Evolutionary conservation across 2,888 invertebrate species (phyloP).

Genomic region (Zootermopsis nevadensis): DNA sequence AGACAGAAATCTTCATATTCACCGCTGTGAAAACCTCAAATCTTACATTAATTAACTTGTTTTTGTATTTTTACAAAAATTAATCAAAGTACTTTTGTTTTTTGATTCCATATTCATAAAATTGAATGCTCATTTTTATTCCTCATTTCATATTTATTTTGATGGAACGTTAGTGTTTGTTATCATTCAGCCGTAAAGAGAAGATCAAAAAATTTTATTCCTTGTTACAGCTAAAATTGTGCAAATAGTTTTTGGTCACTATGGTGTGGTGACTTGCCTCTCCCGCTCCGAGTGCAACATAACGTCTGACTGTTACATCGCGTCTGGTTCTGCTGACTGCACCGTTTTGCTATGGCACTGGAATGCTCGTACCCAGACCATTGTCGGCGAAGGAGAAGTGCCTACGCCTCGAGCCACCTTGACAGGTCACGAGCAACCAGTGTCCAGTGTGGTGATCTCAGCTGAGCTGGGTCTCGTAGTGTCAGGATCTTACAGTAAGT

Average conservation of each 20-base stretch:
- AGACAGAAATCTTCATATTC: no score
- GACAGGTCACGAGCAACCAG: conserved; percentile 97
- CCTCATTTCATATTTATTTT: no score
- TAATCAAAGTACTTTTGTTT: no score
- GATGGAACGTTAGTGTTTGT: no score
- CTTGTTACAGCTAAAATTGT: conserved; percentile 87
- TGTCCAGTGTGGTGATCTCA: conserved; percentile 95
- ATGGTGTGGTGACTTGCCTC: conserved; percentile 97
- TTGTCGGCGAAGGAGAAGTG: conserved; percentile 95
- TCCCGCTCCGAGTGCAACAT: conserved; percentile 98
- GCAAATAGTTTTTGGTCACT: conserved; percentile 98
- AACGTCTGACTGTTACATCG: conserved; percentile 98
- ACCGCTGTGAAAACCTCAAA: no score
- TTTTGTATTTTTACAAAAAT: no score
- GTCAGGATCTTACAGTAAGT: conserved; percentile 83
- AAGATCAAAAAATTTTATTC: conserved; percentile 21
- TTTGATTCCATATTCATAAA: no score
- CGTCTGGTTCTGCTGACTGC: conserved; percentile 97
- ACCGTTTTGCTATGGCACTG: conserved; percentile 99
- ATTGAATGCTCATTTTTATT: no score
- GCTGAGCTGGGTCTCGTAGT: conserved; percentile 98
- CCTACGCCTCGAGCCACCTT: conserved; percentile 97
- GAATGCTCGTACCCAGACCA: conserved; percentile 96
- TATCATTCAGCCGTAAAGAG: no score
- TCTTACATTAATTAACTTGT: no score